A percentile compares a stretch with the other conserved stretches of the same genome.
Evolutionary conservation across 2,888 invertebrate genomes (phyloP).

Genomic region (Drosophila subsilvestris): DNA sequence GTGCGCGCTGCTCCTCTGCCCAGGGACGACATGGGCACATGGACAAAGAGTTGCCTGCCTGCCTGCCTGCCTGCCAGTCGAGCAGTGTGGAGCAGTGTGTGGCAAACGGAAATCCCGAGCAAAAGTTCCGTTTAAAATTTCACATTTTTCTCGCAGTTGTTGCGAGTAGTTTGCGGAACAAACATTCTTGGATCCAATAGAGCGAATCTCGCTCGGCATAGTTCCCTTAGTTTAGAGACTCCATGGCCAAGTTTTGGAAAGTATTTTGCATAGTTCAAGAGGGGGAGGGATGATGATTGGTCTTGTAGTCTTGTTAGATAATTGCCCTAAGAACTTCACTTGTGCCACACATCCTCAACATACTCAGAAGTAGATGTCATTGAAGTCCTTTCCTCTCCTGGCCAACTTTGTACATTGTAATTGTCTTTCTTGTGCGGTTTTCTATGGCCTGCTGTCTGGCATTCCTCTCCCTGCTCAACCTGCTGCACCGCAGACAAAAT

Average conservation of each 20-base stretch:
- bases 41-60: conserved; percentile 40
- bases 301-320: not conserved
- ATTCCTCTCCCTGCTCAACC: not conserved
- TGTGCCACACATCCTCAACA: not conserved
- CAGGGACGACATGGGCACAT: conserved; percentile 27
- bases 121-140: conserved; percentile 13
- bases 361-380: not conserved
- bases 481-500: conserved; percentile 44
- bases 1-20: not conserved
- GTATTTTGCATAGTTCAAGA: conserved; percentile 1
- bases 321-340: not conserved
- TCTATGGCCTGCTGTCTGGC: not conserved
- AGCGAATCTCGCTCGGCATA: not conserved
- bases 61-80: conserved; percentile 32
- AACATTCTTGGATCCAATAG: conserved; percentile 1
- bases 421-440: conserved; percentile 15
- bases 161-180: not conserved
- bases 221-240: too few species aligned
- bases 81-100: conserved; percentile 19
- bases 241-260: not conserved
- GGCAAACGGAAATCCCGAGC: conserved; percentile 18
- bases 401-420: conserved; percentile 8
- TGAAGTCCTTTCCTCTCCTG: not conserved
- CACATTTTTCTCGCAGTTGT: conserved; percentile 4
- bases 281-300: not conserved